phyloP scores from a whole-genome alignment of 2,797 vertebrate species.

The Malurus leucopterus region DNA sequence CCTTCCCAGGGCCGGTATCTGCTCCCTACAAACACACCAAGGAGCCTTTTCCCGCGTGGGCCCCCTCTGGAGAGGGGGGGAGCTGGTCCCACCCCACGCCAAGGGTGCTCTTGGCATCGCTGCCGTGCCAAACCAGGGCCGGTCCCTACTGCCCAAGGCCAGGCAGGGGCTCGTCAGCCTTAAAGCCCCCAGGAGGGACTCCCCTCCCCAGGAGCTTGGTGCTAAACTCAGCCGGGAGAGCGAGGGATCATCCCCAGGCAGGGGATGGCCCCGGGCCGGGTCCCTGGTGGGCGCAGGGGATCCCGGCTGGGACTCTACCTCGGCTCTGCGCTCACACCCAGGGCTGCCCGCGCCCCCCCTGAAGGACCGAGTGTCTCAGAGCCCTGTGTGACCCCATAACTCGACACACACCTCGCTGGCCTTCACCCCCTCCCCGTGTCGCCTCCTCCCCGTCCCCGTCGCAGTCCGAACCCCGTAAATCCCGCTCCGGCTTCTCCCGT shows the following conservation, averaged over 20 bases:
- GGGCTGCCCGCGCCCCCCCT: neutral
- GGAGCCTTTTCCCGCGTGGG: conserved; percentile 29
- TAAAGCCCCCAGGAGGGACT: conserved; percentile 7
- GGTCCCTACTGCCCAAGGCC: neutral
- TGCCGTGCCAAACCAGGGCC: neutral
- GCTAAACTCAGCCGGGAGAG: conserved; percentile 44
- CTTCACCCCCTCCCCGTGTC: neutral
- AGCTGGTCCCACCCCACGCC: neutral
- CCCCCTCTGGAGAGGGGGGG: neutral
- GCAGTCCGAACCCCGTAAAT: neutral
- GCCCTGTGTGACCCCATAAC: conserved; percentile 25
- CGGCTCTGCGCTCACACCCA: neutral
- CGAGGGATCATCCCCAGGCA: neutral
- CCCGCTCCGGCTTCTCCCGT: conserved; percentile 23
- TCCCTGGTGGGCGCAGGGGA: neutral
- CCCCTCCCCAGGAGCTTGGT: conserved; percentile 39
- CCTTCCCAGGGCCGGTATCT: neutral
- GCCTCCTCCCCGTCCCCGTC: neutral
- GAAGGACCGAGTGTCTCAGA: conserved; percentile 28
- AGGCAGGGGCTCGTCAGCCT: conserved; percentile 41
- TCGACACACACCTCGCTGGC: neutral
- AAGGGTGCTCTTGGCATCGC: neutral
- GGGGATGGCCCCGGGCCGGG: neutral
- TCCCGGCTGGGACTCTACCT: conserved; percentile 5
- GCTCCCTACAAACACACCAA: conserved; percentile 42